Conservation (phyloP, 2,797 vertebrate genomes). For the Myotis pilosus region DNA sequence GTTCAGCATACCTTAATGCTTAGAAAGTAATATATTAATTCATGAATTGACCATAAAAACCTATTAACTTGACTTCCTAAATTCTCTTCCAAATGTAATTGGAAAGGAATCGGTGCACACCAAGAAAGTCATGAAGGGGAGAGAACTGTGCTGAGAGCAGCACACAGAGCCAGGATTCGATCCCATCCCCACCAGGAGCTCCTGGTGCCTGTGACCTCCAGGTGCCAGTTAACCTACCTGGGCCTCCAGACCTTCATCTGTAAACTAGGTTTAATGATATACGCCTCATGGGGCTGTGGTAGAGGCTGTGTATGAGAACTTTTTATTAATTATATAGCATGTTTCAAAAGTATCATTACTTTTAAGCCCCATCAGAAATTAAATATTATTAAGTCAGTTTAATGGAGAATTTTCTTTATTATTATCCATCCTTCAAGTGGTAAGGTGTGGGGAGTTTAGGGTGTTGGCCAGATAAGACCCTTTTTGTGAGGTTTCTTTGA, state of each 20-base stretch:
- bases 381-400: not conserved
- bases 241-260: not conserved
- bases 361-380: not conserved
- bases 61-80: not conserved
- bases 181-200: not conserved
- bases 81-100: constrained; percentile 28
- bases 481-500: not conserved
- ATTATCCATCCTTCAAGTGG: not conserved
- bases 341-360: constrained; percentile 31
- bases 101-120: not conserved
- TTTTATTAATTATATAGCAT: not conserved
- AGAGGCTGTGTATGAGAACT: not conserved
- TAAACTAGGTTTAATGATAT: not conserved
- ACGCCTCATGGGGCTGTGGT: not conserved
- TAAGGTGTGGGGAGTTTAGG: not conserved
- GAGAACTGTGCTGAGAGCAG: not conserved
- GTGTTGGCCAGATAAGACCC: not conserved
- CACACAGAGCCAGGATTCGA: not conserved
- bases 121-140: not conserved
- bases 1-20: not conserved
- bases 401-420: not conserved
- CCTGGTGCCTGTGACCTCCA: not conserved
- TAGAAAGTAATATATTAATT: constrained; percentile 4
- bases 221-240: not conserved
- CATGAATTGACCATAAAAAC: not conserved